Base-by-base conservation (phyloP, 2,888 invertebrate genomes). In the Aleiodes leptofemur region DNA sequence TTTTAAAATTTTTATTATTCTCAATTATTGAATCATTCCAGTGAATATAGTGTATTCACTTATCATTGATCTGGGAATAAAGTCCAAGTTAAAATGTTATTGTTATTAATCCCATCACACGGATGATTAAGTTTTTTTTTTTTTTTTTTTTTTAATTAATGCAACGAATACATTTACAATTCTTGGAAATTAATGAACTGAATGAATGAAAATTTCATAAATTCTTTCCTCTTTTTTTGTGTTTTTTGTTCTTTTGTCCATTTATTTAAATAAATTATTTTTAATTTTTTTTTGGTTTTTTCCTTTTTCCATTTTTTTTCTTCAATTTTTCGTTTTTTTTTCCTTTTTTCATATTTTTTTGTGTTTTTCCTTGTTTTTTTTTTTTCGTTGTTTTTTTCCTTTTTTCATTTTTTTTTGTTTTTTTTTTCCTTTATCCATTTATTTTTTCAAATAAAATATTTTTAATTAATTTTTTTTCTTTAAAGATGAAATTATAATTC, bases 11-110 rank as follows among this genome's bases (percentile, higher is more conserved):
- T 23, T 23, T 23, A 2, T 23, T 23, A 31, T 9, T 23, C 61
- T 38, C n/a, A 38, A 14, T 16, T 57, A 57, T n/a, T 61, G 61
- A 61, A 61, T 61, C 61, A 61, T 38, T n/a, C 38, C 14, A 38
- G 61, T 61, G 61, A 61, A 61, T 38, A 11, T 31, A 61, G 34
- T 38, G 3, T 43, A 38, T 13, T 38, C n/a, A 38, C 11, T 61
- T 61, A 61, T 61, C 61, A 13, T 38, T 34, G 9, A 61, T 61
- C 34, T 29, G 14, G 16, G 38, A 14, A 61, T 61, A 61, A 61
- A 61, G 61, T 61, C 61, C 61, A 61, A 34, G 34, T 38, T 14
- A 14, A 7, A 61, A 61, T 29, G 61, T 38, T 61, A 13, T 38
- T 61, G 13, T 14, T 38, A 29, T 61, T 38, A 13, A 38, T 11